These are phyloP conservation scores for Trachymyrmex septentrionalis DNA, from an alignment of 1,140 invertebrate species.

Conservation along the genomic window DNA sequence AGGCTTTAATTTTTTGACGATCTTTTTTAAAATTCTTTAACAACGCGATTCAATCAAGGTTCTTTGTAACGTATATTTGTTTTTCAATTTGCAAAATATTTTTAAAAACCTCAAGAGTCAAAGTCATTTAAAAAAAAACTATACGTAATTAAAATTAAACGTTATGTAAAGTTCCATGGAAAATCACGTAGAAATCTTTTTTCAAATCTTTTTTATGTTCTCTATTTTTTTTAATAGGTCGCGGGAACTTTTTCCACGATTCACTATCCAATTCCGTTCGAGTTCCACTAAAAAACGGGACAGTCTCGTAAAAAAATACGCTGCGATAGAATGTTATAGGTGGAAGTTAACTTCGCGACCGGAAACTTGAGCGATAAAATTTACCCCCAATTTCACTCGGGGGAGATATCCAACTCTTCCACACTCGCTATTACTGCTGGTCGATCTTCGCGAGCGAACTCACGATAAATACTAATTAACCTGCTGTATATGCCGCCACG, in stretches of 20 bases:
- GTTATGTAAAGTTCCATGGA: not conserved
- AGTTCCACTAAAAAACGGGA: constrained; percentile 8
- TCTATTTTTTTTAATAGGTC: not conserved
- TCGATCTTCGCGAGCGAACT: constrained; percentile 60
- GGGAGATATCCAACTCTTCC: constrained; percentile 42
- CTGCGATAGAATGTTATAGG: constrained; percentile 33
- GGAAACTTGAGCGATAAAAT: constrained; percentile 73
- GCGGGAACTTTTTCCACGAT: constrained; percentile 20
- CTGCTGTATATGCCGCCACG: not conserved
- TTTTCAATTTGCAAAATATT: not conserved
- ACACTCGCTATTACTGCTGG: not conserved
- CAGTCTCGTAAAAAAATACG: constrained; percentile 37
- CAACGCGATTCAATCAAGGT: not conserved
- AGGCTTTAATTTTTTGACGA: not conserved
- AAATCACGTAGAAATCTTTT: not conserved
- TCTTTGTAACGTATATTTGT: not conserved
- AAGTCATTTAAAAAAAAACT: not conserved
- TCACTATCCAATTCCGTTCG: constrained; percentile 30
- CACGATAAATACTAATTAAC: constrained; percentile 75
- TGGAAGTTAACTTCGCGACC: constrained; percentile 43
- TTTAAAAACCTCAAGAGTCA: not conserved
- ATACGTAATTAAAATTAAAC: constrained; percentile 29
- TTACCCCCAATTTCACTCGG: constrained; percentile 59
- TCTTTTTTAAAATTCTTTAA: not conserved
- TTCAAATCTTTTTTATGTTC: not conserved